Base-by-base conservation (phyloP, 2,888 invertebrate species). In the Cantharis rufa region DNA sequence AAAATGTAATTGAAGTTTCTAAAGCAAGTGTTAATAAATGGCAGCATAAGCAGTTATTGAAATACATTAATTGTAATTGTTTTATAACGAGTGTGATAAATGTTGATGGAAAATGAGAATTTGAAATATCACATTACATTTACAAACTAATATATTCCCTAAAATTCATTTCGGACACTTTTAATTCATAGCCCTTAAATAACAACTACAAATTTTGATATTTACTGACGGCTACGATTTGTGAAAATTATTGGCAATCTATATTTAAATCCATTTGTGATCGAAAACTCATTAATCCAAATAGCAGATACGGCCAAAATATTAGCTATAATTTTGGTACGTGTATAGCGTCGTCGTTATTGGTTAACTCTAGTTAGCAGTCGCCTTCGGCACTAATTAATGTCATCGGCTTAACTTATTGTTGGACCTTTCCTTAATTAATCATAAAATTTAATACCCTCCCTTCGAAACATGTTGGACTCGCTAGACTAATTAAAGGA, bases 371-470 rank as follows among this genome's bases (percentile, higher is more conserved):
- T 70, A 70, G 73, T 74, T 73, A 73, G 77, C 73, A 77, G 77
- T 77, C 74, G 74, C 77, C 73, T 74, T 77, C 74, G 71, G 72
- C 71, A 74, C 77, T 77, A 77, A 77, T 77, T 74, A 77, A 74
- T 77, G 77, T 74, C 77, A 69, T 74, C 74, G 71, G 77, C 74
- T 74, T 74, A 77, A 77, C 71, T 77, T 77, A 74, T 74, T 74
- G 71, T 74, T 27, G 71, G 74, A 74, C 77, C 77, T 77, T 77
- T 77, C 77, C 77, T 77, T 71, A 77, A 77, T 77, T 77, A 74
- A 77, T 77, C 74, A 77, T 69, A 70, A 77, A 77, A 77, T 77
- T 71, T 77, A 77, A 77, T 77, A 71, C 77, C 77, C 68, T 68
- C 69, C 63, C 76, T 62, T 72, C 72, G 63, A 70, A 76, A 76